Percentiles rank a stretch among this genome's conserved stretches.
These are phyloP conservation scores for Pseudotriccus pelzelni DNA, from an alignment of 2,797 vertebrate species.

Conservation along the genomic window DNA sequence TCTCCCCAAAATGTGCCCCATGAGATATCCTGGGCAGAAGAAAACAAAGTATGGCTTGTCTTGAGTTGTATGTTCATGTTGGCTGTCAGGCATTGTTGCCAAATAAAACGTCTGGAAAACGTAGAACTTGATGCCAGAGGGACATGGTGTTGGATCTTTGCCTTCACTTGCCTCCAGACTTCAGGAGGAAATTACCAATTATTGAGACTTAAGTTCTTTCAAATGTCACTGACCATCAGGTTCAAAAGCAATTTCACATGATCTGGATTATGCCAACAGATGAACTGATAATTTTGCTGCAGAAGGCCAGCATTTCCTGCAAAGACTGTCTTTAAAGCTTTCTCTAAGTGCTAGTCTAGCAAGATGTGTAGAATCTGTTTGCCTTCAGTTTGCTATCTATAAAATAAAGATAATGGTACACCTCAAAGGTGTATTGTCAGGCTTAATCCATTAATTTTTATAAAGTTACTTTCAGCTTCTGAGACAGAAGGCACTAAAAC, in stretches of 20 bases:
- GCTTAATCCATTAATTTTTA: conserved; percentile 40
- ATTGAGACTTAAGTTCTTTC: not conserved
- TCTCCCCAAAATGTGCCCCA: not conserved
- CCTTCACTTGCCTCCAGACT: not conserved
- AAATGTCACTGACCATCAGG: not conserved
- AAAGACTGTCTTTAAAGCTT: not conserved
- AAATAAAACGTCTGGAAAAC: not conserved
- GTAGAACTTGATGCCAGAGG: not conserved
- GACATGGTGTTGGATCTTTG: not conserved
- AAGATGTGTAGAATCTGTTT: not conserved
- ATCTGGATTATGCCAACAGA: not conserved
- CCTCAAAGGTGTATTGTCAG: conserved; percentile 2
- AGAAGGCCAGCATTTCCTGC: not conserved
- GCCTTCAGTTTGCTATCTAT: not conserved
- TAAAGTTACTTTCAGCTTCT: conserved; percentile 29
- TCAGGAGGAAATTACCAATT: conserved; percentile 4
- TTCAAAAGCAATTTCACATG: not conserved
- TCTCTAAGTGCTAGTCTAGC: not conserved
- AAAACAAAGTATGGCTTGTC: not conserved
- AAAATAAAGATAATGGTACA: not conserved
- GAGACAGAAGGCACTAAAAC: conserved; percentile 21
- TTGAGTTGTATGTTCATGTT: not conserved
- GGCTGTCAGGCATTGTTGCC: not conserved
- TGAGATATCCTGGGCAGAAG: not conserved
- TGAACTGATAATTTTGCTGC: not conserved